These are phyloP conservation scores for Cuculus canorus DNA, from an alignment of 2,797 vertebrate genomes.

Conservation along the genomic window DNA sequence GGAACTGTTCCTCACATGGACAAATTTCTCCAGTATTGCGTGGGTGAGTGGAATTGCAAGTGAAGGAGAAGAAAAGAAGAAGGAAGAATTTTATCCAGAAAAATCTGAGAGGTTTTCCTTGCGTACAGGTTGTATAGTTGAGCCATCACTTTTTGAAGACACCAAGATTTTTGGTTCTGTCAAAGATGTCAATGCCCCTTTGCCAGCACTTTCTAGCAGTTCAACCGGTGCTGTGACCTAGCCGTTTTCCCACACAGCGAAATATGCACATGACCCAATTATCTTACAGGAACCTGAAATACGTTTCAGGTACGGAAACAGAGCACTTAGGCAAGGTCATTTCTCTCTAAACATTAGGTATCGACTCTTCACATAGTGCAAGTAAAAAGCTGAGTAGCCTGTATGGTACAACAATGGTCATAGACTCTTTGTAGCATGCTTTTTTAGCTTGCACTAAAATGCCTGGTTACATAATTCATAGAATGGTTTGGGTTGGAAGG, in stretches of 20 bases:
- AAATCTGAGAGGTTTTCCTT: background rate
- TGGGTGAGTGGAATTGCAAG: background rate
- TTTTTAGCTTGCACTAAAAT: background rate
- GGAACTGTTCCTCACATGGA: background rate
- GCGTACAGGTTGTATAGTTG: accelerated
- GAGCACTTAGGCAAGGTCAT: background rate
- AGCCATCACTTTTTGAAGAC: background rate
- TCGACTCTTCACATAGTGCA: background rate
- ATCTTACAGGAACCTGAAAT: background rate
- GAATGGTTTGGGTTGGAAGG: too few species aligned
- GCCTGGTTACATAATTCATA: accelerated
- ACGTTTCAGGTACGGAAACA: background rate
- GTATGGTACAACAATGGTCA: background rate
- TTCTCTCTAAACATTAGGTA: background rate
- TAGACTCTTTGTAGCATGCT: background rate
- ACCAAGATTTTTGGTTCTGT: background rate
- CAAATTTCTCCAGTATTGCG: background rate
- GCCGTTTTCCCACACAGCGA: background rate
- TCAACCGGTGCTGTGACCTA: background rate
- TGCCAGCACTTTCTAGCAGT: background rate
- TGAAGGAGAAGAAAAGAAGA: background rate
- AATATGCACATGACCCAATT: accelerated
- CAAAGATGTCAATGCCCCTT: background rate
- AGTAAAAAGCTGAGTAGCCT: too few species aligned
- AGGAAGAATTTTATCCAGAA: background rate